Evolutionary conservation across 1,140 invertebrate genomes (phyloP), one percentile per base, ranked within the genome.

Genomic region (Philotrypesis tridentata): DNA sequence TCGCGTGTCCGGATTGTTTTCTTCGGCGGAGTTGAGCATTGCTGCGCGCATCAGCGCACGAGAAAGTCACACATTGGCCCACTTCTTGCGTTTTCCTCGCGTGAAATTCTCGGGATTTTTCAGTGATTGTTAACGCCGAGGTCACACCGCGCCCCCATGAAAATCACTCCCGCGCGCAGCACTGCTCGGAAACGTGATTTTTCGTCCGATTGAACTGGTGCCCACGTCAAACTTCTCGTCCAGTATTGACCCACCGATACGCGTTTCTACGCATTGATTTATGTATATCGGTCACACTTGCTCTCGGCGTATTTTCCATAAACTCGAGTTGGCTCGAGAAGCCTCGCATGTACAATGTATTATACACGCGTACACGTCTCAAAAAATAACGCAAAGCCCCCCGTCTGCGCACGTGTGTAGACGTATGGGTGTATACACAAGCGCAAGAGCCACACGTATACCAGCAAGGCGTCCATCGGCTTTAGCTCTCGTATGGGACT

Each of bases 51-150:
- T 17, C 70, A 0, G 3, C 43, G 37, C n/a, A 5, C n/a, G 23
- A 68, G 43, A 78, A 68, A 70, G 17, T 55, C 17, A 25, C 37
- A 70, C 27, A 61, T 71, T 79, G 67, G 70, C 76, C 76, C 43
- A 79, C 37, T 70, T 79, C 37, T 33, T 14, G 21, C 21, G 48
- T 60, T 33, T 71, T n/a, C 0, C 33, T 48, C 0, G 23, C n/a
- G 3, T 12, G 37, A 48, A 71, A 71, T 71, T 61, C 48, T 71
- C 68, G 31, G 70, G 40, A 70, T 79, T 70, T 37, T 25, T 75
- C 72, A 7, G 33, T 43, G 3, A 3, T 3, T 37, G 4, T 3
- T 9, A 37, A 37, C 33, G 3, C 33, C 33, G 33, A 9, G 9
- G 33, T 5, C 4, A 17, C 6, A 55, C 21, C 21, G 17, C 6